These are phyloP conservation scores for Aphidoletes aphidimyza DNA, from an alignment of 2,888 invertebrate genomes.

Conservation along the genomic window DNA sequence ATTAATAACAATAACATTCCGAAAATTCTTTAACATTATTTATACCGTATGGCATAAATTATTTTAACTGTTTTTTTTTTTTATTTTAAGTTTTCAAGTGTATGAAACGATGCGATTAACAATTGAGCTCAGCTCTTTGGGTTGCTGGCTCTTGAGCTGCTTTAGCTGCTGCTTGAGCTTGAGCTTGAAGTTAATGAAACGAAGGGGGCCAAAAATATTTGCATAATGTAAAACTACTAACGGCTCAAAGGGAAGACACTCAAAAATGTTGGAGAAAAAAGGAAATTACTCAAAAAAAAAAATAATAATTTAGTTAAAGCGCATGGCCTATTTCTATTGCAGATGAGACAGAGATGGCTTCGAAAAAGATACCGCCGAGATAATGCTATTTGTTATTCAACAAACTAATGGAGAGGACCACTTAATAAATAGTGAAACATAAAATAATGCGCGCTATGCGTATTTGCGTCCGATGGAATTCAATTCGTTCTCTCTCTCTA, in stretches of 20 bases:
- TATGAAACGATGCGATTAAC: not conserved
- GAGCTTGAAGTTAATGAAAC: not conserved
- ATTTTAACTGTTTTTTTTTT: slow-evolving; percentile 17
- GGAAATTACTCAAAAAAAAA: slow-evolving; percentile 3
- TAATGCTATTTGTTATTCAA: not conserved
- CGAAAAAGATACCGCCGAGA: not conserved
- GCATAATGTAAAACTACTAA: not conserved
- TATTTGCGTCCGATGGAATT: slow-evolving; percentile 3
- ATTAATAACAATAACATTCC: slow-evolving; percentile 49
- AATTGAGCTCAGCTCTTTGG: not conserved
- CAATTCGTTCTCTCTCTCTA: not conserved
- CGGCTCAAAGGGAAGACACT: not conserved
- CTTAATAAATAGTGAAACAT: slow-evolving; percentile 44
- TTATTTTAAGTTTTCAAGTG: not conserved
- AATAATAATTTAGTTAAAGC: not conserved
- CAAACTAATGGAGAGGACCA: not conserved
- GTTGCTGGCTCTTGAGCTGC: too few relatives aligned
- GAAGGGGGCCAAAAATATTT: not conserved
- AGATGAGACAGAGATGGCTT: not conserved
- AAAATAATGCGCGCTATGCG: slow-evolving; percentile 33
- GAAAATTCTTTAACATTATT: slow-evolving; percentile 32
- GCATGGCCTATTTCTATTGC: not conserved
- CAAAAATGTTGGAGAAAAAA: not conserved
- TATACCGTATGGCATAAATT: slow-evolving; percentile 28
- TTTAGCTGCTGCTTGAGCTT: too few relatives aligned